Conservation (phyloP, 2,113 vertebrate genomes). For the Dasyprocta punctata region DNA sequence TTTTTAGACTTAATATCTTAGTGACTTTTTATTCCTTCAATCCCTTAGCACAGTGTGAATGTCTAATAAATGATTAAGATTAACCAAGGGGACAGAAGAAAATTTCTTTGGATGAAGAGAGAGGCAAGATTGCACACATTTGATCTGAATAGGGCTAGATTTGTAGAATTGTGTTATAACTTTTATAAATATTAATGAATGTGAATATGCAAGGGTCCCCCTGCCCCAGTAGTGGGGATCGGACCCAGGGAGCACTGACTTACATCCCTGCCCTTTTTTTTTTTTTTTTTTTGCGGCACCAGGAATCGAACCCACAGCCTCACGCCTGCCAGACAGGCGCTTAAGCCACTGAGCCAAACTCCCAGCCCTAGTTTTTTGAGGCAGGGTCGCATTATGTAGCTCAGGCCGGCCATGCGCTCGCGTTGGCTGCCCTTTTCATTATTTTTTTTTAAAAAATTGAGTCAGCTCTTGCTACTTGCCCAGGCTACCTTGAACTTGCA, state of each 20-base stretch:
- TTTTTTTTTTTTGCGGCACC: not conserved
- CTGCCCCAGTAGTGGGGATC: not conserved
- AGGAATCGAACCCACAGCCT: too few relatives aligned
- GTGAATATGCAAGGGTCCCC: not conserved
- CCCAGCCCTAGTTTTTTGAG: too few relatives aligned
- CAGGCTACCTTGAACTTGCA: not conserved
- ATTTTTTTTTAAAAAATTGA: not conserved
- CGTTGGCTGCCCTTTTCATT: not conserved
- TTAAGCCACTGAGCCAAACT: too few relatives aligned
- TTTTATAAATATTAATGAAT: not conserved
- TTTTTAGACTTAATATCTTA: conserved; percentile 16
- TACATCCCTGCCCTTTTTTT: not conserved
- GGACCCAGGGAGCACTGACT: not conserved
- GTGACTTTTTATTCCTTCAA: not conserved
- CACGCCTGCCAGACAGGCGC: too few relatives aligned
- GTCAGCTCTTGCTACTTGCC: not conserved
- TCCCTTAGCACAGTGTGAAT: not conserved
- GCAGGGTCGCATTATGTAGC: too few relatives aligned
- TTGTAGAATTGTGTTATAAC: not conserved
- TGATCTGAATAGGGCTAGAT: not conserved
- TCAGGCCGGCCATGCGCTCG: too few relatives aligned
- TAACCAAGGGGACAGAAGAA: not conserved
- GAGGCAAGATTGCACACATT: not conserved
- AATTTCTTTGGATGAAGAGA: not conserved
- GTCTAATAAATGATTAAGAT: conserved; percentile 5